Percentiles rank a stretch among this genome's conserved stretches.
Conservation (phyloP, 2,888 invertebrate genomes). For the Phania funesta region DNA sequence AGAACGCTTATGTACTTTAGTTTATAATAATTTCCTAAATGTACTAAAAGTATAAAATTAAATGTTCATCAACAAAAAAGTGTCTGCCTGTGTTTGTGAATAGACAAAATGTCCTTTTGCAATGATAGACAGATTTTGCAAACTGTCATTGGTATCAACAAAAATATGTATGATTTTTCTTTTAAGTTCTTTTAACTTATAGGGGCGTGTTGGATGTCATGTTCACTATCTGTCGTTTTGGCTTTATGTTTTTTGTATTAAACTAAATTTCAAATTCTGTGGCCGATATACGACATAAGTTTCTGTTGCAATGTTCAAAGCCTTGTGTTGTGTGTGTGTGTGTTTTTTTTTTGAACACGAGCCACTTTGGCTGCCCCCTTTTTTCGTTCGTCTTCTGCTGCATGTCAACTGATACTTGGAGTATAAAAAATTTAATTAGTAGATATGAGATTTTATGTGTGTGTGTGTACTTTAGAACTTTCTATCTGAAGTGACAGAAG, state of each 20-base stretch:
- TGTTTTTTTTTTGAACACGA: conserved; percentile 17
- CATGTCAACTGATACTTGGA: background rate
- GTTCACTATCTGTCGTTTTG: conserved; percentile 37
- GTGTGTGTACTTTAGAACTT: background rate
- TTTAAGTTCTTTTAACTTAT: conserved; percentile 18
- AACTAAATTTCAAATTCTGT: conserved; percentile 34
- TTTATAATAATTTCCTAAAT: conserved; percentile 9
- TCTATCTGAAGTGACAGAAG: background rate
- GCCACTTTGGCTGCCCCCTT: background rate
- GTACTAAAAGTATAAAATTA: background rate
- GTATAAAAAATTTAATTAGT: conserved; percentile 55
- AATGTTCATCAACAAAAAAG: background rate
- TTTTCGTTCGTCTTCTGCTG: background rate
- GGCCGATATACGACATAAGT: background rate
- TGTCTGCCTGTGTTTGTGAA: background rate
- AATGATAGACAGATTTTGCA: conserved; percentile 17
- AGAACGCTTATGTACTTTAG: background rate
- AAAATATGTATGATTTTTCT: conserved; percentile 36
- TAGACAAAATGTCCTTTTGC: conserved; percentile 11
- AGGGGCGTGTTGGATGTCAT: conserved; percentile 51
- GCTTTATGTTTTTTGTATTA: conserved; percentile 19
- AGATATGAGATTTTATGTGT: conserved; percentile 37
- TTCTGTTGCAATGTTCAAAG: background rate
- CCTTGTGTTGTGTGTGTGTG: background rate
- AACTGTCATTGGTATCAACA: conserved; percentile 48